Evolutionary conservation across 2,888 invertebrate species (phyloP).

Genomic region (Synanthedon tipuliformis): DNA sequence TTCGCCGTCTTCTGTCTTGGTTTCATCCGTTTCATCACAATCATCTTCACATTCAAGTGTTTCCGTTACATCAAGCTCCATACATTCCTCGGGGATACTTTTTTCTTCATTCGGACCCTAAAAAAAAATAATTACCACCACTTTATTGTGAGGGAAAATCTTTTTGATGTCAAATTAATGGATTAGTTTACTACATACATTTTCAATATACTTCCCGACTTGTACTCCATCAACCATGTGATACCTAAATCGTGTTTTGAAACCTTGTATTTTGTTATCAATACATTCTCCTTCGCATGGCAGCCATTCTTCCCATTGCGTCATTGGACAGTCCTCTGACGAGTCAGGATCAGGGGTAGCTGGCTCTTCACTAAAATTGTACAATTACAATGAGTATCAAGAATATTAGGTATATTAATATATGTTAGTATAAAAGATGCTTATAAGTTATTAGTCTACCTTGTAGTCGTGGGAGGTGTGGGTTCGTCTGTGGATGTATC

Average conservation of each 20-base stretch:
- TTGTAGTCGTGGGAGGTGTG: not conserved
- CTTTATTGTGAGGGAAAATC: not conserved
- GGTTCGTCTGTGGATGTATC: not conserved
- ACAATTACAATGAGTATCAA: not conserved
- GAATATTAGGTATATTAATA: not conserved
- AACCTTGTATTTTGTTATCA: conserved; percentile 28
- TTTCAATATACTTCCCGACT: conserved; percentile 24
- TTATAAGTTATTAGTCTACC: not conserved
- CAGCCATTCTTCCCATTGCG: conserved; percentile 47
- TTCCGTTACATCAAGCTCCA: conserved; percentile 16
- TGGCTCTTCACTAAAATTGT: conserved; percentile 23
- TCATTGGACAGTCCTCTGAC: conserved; percentile 35
- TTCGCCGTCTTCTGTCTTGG: conserved; percentile 8
- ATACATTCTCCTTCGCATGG: conserved; percentile 41
- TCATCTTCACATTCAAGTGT: conserved; percentile 27
- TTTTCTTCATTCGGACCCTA: conserved; percentile 25
- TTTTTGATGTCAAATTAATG: not conserved
- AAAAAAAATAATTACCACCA: conserved; percentile 2
- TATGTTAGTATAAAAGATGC: not conserved
- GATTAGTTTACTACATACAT: conserved; percentile 13
- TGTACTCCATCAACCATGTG: conserved; percentile 31
- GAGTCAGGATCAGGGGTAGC: conserved; percentile 28
- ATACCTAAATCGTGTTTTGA: conserved; percentile 34
- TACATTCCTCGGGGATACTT: conserved; percentile 24
- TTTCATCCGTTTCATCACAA: conserved; percentile 24